Conservation (phyloP, 2,113 vertebrate genomes). For the Hippoglossus stenolepis region DNA sequence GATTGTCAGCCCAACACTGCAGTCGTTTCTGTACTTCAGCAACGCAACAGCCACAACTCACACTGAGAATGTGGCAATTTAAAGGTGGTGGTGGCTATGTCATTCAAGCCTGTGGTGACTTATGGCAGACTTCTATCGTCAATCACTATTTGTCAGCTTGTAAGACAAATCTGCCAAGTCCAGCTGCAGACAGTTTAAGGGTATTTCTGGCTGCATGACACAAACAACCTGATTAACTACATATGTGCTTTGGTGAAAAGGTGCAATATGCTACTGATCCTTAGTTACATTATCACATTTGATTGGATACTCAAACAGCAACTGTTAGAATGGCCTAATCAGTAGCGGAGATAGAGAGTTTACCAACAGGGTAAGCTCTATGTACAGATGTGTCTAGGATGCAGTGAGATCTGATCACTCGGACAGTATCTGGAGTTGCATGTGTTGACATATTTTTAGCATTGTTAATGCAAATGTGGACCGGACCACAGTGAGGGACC, state of each 20-base stretch:
- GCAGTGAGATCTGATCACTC: no score
- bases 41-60: background rate
- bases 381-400: no score
- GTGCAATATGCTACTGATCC: background rate
- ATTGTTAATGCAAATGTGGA: no score
- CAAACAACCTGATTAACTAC: background rate
- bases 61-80: background rate
- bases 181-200: no score
- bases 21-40: background rate
- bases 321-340: background rate
- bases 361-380: background rate
- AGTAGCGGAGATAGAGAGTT: slow-evolving; percentile 1
- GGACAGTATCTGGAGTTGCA: no score
- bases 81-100: background rate
- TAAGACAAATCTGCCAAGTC: no score
- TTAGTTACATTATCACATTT: background rate
- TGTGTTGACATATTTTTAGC: no score
- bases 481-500: no score
- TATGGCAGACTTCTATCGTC: no score
- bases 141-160: background rate
- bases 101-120: no score
- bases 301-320: background rate
- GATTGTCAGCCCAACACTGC: background rate
- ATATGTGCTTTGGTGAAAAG: background rate
- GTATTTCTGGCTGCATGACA: no score